phyloP scores from a whole-genome alignment of 2,888 invertebrate species.

The Seira musarum region DNA sequence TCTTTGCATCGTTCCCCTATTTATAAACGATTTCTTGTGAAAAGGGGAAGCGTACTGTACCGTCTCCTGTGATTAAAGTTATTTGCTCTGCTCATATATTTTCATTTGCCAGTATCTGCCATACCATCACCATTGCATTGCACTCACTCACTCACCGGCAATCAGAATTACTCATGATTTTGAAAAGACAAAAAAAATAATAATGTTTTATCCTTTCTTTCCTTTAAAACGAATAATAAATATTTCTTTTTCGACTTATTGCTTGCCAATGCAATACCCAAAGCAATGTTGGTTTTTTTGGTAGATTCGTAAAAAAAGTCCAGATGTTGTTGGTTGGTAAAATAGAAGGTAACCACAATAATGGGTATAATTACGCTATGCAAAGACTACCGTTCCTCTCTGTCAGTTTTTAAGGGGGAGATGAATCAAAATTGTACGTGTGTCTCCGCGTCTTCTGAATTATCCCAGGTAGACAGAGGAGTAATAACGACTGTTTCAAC shows the following conservation, averaged over 20 bases:
- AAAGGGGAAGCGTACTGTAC: slow-evolving; percentile 6
- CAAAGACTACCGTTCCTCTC: background rate
- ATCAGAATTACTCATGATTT: slow-evolving; percentile 47
- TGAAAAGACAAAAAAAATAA: slow-evolving; percentile 27
- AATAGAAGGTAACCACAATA: slow-evolving; percentile 49
- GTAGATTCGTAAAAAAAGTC: slow-evolving; percentile 26
- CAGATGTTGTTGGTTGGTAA: slow-evolving; percentile 41
- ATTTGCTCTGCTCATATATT: slow-evolving; percentile 27
- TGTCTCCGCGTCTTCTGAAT: background rate
- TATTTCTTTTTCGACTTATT: background rate
- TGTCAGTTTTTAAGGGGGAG: background rate
- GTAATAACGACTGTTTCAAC: background rate
- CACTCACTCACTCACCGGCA: background rate
- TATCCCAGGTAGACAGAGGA: background rate
- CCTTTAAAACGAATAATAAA: background rate
- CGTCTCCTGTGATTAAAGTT: slow-evolving; percentile 5
- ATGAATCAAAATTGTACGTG: background rate
- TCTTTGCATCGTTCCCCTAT: slow-evolving; percentile 4
- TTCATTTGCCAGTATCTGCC: slow-evolving; percentile 7
- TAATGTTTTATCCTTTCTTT: background rate
- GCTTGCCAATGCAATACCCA: background rate
- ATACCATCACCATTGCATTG: slow-evolving; percentile 4
- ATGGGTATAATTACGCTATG: slow-evolving; percentile 43
- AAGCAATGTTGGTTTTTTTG: background rate
- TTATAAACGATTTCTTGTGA: slow-evolving; percentile 20